Evolutionary conservation across 2,797 vertebrate species (phyloP), one percentile per base, ranked within the genome.

Genomic region (Amphiprion clarkii): DNA sequence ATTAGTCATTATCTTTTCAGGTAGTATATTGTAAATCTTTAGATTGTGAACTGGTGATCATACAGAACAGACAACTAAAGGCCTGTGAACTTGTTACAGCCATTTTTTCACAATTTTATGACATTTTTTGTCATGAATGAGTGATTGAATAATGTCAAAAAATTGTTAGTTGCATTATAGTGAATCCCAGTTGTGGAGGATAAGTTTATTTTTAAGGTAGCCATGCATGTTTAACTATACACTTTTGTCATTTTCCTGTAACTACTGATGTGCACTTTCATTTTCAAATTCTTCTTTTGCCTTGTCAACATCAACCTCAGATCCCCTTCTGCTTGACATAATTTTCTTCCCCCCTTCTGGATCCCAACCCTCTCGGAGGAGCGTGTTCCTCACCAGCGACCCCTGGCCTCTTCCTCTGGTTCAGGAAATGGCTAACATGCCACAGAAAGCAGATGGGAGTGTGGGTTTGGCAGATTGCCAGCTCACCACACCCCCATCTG

Each of bases 401-500:
- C 89, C 89, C 62, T 68, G 87, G 89, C 70, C 72, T 84, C 90
- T 91, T 84, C 77, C 89, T 84, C 62, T 90, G 67, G 65, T 88
- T 80, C 85, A 93, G 95, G 94, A 95, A 95, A 93, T 94, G 88
- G 83, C 88, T 92, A 74, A 84, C 92, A 90, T 92, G 90, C 93
- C 91, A 88, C 84, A 88, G 83, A 79, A 92, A 89, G 86, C 91
- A 91, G 87, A 90, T 87, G 86, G 74, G 79, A 87, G 79, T 84
- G 80, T 84, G 74, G 84, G 71, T 60, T 81, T 90, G 87, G 86
- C 76, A 39, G 56, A 46, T 65, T 62, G 74, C 82, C 83, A 82
- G 19, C 60, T 73, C 33, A 23, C 78, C 83, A 87, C 89, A 82
- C 87, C 75, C 79, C 84, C 79, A 63, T 62, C 57, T 73, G 42